Base-by-base conservation (phyloP, 2,113 vertebrate species). In the Plecturocebus donacophilus region DNA sequence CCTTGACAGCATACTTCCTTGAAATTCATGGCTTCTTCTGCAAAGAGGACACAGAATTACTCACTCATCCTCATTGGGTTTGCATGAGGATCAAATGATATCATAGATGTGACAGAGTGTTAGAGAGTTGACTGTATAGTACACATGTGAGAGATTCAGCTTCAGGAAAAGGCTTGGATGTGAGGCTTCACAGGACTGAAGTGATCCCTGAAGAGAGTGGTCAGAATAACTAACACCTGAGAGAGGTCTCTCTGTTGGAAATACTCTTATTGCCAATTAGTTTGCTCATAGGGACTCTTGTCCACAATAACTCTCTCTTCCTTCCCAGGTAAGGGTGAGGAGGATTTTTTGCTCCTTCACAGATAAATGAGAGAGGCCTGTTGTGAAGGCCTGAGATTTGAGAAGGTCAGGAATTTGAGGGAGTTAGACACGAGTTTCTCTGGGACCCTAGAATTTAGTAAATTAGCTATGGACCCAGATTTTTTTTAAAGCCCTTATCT, bases 361-460 rank as follows among this genome's bases (percentile, higher is more conserved):
- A 80, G 42, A 56, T 87, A 32, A 5, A 6, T 2, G 70, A 70
- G 61, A 95, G 68, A 84, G 56, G 32, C 12, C 47, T 49, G 1
- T 45, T 90, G 30, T 35, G 42, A 85, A 96, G n/a, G 32, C 79
- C 32, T 91, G 30, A 64, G 25, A 73, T 23, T 96, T 84, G 81
- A 94, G 80, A 88, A 54, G 82, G 27, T 90, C 27, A 56, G 38
- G 58, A 85, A 77, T 93, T 96, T 77, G 68, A 77, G 35, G 45
- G 45, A 35, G 32, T 66, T 84, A 71, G 81, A 76, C 64, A 20
- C 11, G 68, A 56, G 42, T 56, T 97, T 84, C 11, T n/a, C 49
- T 38, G 58, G 80, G 64, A 12, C 4, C 32, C 19, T 66, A 30
- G 32, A 32, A 47, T 71, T 96, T 81, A 84, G 25, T 85, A 92